Evolutionary conservation across 2,888 invertebrate genomes (phyloP).

Genomic region (Phalangium opilio): DNA sequence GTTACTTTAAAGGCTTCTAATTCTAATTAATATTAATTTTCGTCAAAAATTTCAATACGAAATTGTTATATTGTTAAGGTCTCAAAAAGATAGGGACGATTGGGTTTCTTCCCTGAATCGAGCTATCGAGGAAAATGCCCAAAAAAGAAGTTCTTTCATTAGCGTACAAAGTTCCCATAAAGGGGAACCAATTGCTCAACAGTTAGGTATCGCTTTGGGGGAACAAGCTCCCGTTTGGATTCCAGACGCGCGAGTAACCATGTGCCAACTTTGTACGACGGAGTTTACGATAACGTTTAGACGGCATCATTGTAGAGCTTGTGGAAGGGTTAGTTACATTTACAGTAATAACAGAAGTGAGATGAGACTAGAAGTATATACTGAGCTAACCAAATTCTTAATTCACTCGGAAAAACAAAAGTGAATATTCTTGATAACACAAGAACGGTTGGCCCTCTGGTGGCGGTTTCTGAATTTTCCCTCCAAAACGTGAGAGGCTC

Average conservation of each 20-base stretch:
- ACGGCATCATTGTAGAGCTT: constrained; percentile 49
- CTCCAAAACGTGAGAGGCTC: too few species aligned
- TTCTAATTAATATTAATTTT: too few species aligned
- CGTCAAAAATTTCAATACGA: too few species aligned
- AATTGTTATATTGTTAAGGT: too few species aligned
- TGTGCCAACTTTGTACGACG: constrained; percentile 47
- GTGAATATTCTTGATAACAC: too few species aligned
- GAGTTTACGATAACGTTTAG: constrained; percentile 47
- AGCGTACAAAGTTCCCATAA: constrained; percentile 27
- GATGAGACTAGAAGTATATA: too few species aligned
- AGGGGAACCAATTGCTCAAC: constrained; percentile 17
- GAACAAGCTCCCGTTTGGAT: constrained; percentile 41
- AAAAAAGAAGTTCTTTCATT: constrained; percentile 33
- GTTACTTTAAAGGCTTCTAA: too few species aligned
- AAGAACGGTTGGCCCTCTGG: too few species aligned
- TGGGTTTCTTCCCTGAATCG: constrained; percentile 37
- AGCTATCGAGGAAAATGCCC: constrained; percentile 36
- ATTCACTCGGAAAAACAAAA: too few species aligned
- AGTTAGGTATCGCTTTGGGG: constrained; percentile 15
- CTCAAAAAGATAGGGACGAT: constrained; percentile 36
- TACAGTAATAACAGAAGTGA: too few species aligned
- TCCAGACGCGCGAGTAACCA: constrained; percentile 43
- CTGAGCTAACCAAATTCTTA: too few species aligned
- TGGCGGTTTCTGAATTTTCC: too few species aligned
- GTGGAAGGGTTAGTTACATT: constrained; percentile 47